Evolutionary conservation across 2,888 invertebrate species (phyloP), one percentile per base, ranked within the genome.

Genomic region (Melieria crassipennis): DNA sequence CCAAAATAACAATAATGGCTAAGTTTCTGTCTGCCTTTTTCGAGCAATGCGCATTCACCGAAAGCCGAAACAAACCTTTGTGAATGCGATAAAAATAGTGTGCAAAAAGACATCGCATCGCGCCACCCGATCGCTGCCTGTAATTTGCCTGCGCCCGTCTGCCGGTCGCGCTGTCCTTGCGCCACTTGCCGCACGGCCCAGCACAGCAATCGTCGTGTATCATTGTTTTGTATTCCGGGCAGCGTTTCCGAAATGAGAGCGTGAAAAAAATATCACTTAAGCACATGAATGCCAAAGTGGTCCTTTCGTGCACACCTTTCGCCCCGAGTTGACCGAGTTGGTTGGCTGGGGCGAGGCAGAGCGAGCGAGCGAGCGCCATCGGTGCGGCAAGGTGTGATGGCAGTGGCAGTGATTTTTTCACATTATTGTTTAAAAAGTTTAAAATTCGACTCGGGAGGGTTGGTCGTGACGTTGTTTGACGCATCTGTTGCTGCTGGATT

Each of bases 211-310:
- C 66, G 42, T 16, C 50, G 46, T 30, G 30, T 30, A 30, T 5
- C 47, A 50, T 75, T 78, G 75, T 78, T 80, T 78, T 77, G 78
- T 79, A 80, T 81, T 78, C 81, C 72, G 52, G 70, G 70, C 70
- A 75, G 75, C 66, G 75, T 73, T 76, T 74, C 65, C 73, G 72
- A 77, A 79, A 80, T 78, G 75, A 76, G 76, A 73, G 79, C 80
- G 79, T 80, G 81, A 80, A 83, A 83, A 81, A 82, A 83, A 78
- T 75, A 74, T 80, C 78, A 78, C 80, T 83, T 81, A 77, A 78
- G 76, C 78, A 74, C 82, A 80, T 82, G 81, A 81, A 83, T 82
- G 81, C 78, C 82, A 81, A 30, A 30, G 30, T 30, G 11, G 11
- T 52, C 5, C 13, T 7, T 52, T 11, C 6, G 46, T 50, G 42